phyloP scores from a whole-genome alignment of 2,888 invertebrate species.

The Electrophaes corylata region DNA sequence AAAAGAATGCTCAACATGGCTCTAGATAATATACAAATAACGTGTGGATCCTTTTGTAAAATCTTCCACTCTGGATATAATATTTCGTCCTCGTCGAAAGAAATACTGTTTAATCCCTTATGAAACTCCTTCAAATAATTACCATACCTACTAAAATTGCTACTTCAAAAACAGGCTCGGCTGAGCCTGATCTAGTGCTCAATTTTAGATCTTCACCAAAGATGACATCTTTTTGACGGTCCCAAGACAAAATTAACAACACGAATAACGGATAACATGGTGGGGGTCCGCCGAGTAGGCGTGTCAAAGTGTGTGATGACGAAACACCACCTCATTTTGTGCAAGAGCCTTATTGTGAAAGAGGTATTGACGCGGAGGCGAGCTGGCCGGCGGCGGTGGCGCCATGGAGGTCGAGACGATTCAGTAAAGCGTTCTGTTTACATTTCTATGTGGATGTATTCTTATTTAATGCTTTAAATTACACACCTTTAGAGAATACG shows the following conservation, averaged over 20 bases:
- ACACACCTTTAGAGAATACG: conserved; percentile 4
- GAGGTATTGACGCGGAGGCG: conserved; percentile 70
- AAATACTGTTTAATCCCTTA: too few relatives aligned
- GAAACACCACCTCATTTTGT: conserved; percentile 74
- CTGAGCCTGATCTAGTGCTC: conserved; percentile 13
- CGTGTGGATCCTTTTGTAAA: too few relatives aligned
- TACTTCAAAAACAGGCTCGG: too few relatives aligned
- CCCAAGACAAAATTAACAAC: conserved; percentile 36
- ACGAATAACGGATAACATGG: conserved; percentile 55
- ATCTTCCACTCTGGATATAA: too few relatives aligned
- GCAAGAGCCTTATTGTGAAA: conserved; percentile 78
- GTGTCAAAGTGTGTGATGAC: conserved; percentile 72
- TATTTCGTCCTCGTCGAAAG: too few relatives aligned
- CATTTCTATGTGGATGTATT: conserved; percentile 38
- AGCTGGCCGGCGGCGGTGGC: conserved; percentile 45
- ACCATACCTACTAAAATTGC: too few relatives aligned
- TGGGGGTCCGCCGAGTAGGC: conserved; percentile 64
- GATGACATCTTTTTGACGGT: conserved; percentile 33
- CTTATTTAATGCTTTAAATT: conserved; percentile 27
- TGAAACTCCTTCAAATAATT: too few relatives aligned
- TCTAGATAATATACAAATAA: too few relatives aligned
- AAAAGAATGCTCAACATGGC: too few relatives aligned
- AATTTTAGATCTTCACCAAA: conserved; percentile 32
- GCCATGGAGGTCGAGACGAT: conserved; percentile 58
- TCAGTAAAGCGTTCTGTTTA: conserved; percentile 44